A percentile compares a stretch with the other conserved stretches of the same genome.
These are phyloP conservation scores for Amblyopsis rosae DNA, from an alignment of 2,113 vertebrate genomes.

Conservation along the genomic window DNA sequence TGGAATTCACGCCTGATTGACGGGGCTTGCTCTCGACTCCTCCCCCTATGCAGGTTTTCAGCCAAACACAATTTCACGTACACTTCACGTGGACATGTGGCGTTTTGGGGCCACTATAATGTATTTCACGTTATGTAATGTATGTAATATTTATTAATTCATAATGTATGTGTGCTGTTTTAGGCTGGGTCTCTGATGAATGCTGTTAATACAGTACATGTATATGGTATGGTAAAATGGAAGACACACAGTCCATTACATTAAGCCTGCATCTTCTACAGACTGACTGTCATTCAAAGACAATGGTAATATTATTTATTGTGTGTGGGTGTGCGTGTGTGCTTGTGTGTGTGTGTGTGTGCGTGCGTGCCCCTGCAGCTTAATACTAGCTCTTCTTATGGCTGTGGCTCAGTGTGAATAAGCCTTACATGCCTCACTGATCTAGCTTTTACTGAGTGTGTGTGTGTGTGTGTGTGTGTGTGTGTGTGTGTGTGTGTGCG, in stretches of 20 bases:
- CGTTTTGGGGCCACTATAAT: too few species aligned
- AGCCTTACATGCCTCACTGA: conserved; percentile 50
- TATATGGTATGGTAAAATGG: neutral
- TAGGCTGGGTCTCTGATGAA: conserved; percentile 24
- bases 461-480: conserved; percentile 2
- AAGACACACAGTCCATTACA: too few species aligned
- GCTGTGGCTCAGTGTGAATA: conserved; percentile 47
- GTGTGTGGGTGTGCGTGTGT: conserved; percentile 1
- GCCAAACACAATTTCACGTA: too few species aligned
- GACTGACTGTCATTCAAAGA: conserved; percentile 54
- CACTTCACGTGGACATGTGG: too few species aligned
- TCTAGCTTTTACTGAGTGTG: conserved; percentile 51
- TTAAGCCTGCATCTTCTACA: neutral
- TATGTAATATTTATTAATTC: conserved; percentile 23
- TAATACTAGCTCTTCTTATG: conserved; percentile 49
- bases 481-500: conserved; percentile 4
- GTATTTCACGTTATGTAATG: conserved; percentile 24
- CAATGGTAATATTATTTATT: conserved; percentile 35
- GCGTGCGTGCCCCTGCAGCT: conserved; percentile 34
- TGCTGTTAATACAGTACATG: conserved; percentile 18
- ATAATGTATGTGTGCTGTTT: conserved; percentile 41
- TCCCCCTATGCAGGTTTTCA: too few species aligned
- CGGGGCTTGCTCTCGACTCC: too few species aligned
- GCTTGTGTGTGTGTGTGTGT: conserved; percentile 6
- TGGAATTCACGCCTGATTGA: too few species aligned